Percentiles rank a stretch among this genome's conserved stretches.
Evolutionary conservation across 2,113 vertebrate species (phyloP).

Genomic region (Prionailurus viverrinus): DNA sequence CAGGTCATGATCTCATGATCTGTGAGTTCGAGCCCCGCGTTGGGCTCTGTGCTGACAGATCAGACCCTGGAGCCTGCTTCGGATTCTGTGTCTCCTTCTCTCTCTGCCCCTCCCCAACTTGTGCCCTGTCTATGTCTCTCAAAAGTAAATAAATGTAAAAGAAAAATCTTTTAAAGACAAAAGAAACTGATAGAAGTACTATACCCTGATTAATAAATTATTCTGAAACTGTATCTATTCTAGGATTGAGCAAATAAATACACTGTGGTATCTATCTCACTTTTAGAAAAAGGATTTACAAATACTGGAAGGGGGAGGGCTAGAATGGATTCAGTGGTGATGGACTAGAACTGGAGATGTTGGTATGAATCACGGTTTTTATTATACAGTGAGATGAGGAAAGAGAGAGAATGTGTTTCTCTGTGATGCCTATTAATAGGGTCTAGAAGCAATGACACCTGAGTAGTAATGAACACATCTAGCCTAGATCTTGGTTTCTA

Average conservation of each 20-base stretch:
- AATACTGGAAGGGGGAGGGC: neutral
- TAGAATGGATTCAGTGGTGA: neutral
- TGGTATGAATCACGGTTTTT: neutral
- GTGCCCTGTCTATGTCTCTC: too few relatives aligned
- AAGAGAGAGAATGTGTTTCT: neutral
- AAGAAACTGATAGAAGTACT: neutral
- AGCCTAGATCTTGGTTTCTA: neutral
- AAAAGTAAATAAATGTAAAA: too few relatives aligned
- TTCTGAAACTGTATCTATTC: neutral
- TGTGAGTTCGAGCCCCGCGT: too few relatives aligned
- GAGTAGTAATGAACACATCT: neutral
- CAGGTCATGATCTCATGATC: too few relatives aligned
- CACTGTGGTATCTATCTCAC: neutral
- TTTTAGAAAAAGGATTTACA: neutral
- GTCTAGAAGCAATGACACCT: neutral
- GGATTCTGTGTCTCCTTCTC: too few relatives aligned
- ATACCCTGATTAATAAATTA: neutral
- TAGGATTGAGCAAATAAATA: neutral
- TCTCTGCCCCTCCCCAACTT: too few relatives aligned
- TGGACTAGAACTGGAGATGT: neutral
- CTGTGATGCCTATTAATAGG: neutral
- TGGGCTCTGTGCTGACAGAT: too few relatives aligned
- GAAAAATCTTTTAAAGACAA: neutral
- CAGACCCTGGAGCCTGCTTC: too few relatives aligned
- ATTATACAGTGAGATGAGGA: neutral